Evolutionary conservation across 2,113 vertebrate genomes (phyloP).

Genomic region (Microcebus jonahi): DNA sequence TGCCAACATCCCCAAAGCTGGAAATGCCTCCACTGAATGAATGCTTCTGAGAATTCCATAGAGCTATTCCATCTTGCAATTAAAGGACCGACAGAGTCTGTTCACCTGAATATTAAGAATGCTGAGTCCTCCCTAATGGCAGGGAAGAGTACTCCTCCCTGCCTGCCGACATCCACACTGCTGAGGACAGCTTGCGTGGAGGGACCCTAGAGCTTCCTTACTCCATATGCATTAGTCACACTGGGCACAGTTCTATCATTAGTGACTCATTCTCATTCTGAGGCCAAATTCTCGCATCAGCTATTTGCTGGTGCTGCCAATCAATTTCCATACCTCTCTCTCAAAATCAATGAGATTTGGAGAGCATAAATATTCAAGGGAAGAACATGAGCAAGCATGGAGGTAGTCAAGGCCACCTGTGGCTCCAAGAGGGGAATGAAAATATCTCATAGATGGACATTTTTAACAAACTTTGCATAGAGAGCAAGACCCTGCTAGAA

Average conservation of each 20-base stretch:
- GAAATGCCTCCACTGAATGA: not conserved
- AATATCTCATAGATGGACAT: conserved; percentile 18
- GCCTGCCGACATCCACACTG: not conserved
- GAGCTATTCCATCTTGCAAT: not conserved
- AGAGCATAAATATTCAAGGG: conserved; percentile 62
- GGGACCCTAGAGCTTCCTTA: not conserved
- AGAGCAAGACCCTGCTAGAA: not conserved
- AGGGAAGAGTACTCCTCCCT: not conserved
- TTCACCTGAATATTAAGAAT: not conserved
- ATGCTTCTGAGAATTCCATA: conserved; percentile 19
- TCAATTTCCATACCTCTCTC: conserved; percentile 51
- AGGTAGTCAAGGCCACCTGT: conserved; percentile 11
- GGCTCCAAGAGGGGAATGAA: not conserved
- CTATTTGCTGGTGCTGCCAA: conserved; percentile 47
- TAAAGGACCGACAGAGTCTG: not conserved
- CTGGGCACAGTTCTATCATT: not conserved
- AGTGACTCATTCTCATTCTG: conserved; percentile 53
- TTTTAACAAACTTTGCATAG: conserved; percentile 52
- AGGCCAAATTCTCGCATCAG: conserved; percentile 44
- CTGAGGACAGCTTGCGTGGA: not conserved
- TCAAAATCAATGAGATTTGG: conserved; percentile 53
- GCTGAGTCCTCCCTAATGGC: not conserved
- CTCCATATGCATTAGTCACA: conserved; percentile 59
- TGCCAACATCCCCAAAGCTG: not conserved
- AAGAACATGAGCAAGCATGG: conserved; percentile 39